Base-by-base conservation (phyloP, 2,888 invertebrate species). In the Yponomeuta cagnagella region DNA sequence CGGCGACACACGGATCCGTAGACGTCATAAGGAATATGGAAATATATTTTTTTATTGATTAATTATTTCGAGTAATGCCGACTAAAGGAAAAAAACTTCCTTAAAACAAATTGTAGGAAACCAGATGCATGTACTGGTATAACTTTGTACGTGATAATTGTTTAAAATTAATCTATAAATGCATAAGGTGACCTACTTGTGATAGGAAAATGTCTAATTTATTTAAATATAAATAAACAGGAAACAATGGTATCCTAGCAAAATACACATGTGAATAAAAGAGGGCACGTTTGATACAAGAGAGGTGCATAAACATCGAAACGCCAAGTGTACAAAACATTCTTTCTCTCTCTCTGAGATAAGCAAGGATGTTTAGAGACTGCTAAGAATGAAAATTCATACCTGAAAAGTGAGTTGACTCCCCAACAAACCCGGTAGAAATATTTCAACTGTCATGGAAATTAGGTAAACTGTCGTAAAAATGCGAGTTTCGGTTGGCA, bases 371-470 rank as follows among this genome's bases (percentile, higher is more conserved):
- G 10, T 10, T 43, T 10, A 23, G 6, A 52, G 9, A 48, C 15
- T 10, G 23, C 23, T 12, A 30, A 52, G 31, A 23, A 69, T 69
- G 43, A 30, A 30, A 31, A 33, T 58, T 68, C 70, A 72, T 76
- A 87, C 88, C 79, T 85, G 82, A 69, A 79, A 73, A 37, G 74
- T 76, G 0, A 88, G 77, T 63, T 79, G 77, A n/a, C 84, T 83
- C 12, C 87, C 88, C 65, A 87, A 76, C 77, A 78, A 84, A 23
- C 78, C 79, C 0, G 86, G 85, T 5, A 83, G 73, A 72, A 86
- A 86, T 69, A 88, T 83, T 76, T 85, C 81, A 31, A 77, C 10
- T 8, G 80, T 79, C 82, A 86, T 83, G 0, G 76, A 76, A 23
- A 76, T 72, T 10, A 84, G 73, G 74, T 84, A 88, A 31, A 78